phyloP scores from a whole-genome alignment of 2,113 vertebrate species.

The Leptobrachium ailaonicum region DNA sequence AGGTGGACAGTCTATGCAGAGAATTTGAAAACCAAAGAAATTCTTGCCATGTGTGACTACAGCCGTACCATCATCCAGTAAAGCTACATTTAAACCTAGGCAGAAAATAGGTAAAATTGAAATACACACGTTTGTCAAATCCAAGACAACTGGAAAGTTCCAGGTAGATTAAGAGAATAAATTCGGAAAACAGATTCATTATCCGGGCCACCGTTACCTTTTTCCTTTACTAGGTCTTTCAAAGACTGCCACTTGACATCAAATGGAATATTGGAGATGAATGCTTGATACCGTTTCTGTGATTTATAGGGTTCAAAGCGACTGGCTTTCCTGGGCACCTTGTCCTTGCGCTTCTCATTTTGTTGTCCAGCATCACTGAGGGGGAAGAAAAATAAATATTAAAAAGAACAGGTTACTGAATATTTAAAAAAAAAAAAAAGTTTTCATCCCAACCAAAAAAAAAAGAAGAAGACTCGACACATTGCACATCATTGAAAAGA shows the following conservation, averaged over 20 bases:
- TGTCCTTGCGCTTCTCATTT: slow-evolving; percentile 87
- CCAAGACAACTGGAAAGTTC: not conserved
- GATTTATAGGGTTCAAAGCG: slow-evolving; percentile 90
- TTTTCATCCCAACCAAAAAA: too few relatives aligned
- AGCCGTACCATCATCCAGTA: too few relatives aligned
- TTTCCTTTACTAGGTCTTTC: slow-evolving; percentile 97
- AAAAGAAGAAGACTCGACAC: too few relatives aligned
- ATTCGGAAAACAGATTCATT: too few relatives aligned
- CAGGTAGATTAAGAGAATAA: not conserved
- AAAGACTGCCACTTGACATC: slow-evolving; percentile 97
- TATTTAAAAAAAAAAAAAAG: too few relatives aligned
- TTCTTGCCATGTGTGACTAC: too few relatives aligned
- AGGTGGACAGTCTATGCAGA: too few relatives aligned
- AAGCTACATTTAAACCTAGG: too few relatives aligned
- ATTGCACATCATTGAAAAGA: too few relatives aligned
- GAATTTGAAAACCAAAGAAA: too few relatives aligned
- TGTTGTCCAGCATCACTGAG: slow-evolving; percentile 77
- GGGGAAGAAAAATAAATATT: slow-evolving; percentile 19
- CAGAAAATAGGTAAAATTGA: too few relatives aligned
- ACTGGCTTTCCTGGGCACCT: slow-evolving; percentile 84
- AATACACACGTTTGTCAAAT: not conserved
- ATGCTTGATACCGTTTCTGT: slow-evolving; percentile 88
- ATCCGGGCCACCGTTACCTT: slow-evolving; percentile 79
- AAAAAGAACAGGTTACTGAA: not conserved
- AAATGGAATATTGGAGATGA: slow-evolving; percentile 97